Evolutionary conservation across 2,113 vertebrate genomes (phyloP).

Genomic region (Embiotoca jacksoni): DNA sequence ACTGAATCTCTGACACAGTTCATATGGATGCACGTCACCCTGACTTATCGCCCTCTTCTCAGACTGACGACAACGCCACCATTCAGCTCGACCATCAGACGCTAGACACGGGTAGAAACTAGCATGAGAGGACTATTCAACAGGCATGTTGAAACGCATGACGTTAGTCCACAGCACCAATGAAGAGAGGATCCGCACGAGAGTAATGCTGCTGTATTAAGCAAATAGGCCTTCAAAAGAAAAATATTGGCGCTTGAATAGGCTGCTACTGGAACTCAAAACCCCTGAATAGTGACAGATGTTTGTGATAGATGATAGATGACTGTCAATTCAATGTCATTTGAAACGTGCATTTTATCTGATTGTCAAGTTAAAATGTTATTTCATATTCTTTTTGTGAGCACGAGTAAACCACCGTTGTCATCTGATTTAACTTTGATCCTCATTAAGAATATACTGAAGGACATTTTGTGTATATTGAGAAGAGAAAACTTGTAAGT

Average conservation of each 20-base stretch:
- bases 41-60: slow-evolving; percentile 31
- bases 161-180: slow-evolving; percentile 41
- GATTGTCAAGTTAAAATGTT: neutral
- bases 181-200: slow-evolving; percentile 54
- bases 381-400: neutral
- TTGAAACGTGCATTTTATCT: slow-evolving; percentile 13
- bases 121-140: slow-evolving; percentile 46
- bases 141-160: slow-evolving; percentile 33
- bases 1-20: neutral
- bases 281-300: neutral
- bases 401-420: neutral
- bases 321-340: neutral
- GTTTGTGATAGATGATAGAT: slow-evolving; percentile 15
- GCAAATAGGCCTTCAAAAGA: slow-evolving; percentile 24
- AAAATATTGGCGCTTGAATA: slow-evolving; percentile 12
- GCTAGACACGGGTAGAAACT: slow-evolving; percentile 35
- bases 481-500: too few species aligned
- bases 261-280: slow-evolving; percentile 25
- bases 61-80: slow-evolving; percentile 23
- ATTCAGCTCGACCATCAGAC: slow-evolving; percentile 47
- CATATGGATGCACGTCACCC: slow-evolving; percentile 3
- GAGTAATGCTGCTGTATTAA: slow-evolving; percentile 18
- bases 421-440: neutral
- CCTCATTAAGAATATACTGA: neutral
- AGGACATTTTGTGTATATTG: too few species aligned